These are phyloP conservation scores for Chironomus tentans DNA, from an alignment of 2,888 invertebrate species.

Conservation along the genomic window DNA sequence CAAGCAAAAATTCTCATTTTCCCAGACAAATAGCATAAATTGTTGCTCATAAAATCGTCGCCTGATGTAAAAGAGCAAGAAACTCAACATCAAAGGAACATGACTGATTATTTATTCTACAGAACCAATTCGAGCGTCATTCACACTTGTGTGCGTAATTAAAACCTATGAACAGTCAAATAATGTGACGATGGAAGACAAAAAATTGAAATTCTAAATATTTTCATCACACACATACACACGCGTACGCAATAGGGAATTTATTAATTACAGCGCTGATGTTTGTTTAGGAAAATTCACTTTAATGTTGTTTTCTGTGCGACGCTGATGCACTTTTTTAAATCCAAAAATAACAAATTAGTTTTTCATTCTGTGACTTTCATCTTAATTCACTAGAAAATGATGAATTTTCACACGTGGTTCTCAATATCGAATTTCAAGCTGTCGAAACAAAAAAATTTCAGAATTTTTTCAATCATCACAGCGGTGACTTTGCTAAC, in stretches of 20 bases:
- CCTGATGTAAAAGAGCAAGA: too few relatives aligned
- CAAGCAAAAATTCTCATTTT: too few relatives aligned
- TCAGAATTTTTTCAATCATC: neutral
- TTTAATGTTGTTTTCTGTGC: too few relatives aligned
- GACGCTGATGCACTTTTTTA: neutral
- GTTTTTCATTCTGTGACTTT: too few relatives aligned
- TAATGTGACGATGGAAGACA: neutral
- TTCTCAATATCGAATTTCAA: neutral
- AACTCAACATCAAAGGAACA: too few relatives aligned
- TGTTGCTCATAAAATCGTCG: too few relatives aligned
- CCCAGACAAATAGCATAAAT: too few relatives aligned
- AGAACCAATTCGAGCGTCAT: too few relatives aligned
- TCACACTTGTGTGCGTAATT: too few relatives aligned
- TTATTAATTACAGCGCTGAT: neutral
- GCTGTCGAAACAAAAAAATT: neutral
- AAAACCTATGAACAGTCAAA: neutral
- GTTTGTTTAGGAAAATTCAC: too few relatives aligned
- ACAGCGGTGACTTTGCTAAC: neutral
- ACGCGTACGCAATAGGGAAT: neutral
- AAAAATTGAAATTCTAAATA: neutral
- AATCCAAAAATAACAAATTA: neutral
- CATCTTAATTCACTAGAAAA: neutral
- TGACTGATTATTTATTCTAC: too few relatives aligned
- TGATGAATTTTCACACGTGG: conserved; percentile 1
- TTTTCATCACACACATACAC: neutral